Conservation (phyloP, 2,113 vertebrate genomes). For the Equus quagga region DNA sequence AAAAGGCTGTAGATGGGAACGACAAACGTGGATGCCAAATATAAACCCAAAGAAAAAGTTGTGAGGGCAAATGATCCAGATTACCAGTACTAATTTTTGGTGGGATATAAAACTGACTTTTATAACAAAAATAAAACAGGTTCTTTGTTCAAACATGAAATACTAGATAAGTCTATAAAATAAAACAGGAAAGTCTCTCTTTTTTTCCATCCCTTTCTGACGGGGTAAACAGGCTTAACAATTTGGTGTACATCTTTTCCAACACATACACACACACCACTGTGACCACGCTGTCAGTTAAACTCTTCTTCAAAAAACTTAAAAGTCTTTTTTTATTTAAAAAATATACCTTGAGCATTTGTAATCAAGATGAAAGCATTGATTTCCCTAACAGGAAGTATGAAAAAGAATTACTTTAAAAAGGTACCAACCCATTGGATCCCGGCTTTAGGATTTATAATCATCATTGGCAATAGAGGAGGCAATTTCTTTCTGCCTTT, state of each 20-base stretch:
- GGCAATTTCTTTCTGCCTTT: slow-evolving; percentile 3
- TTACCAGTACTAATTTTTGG: not conserved
- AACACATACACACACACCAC: not conserved
- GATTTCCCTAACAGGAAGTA: slow-evolving; percentile 33
- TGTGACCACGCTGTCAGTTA: not conserved
- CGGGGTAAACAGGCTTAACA: not conserved
- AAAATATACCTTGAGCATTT: slow-evolving; percentile 32
- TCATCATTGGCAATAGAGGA: not conserved
- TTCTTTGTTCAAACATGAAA: not conserved
- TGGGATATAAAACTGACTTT: not conserved
- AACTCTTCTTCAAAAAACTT: not conserved
- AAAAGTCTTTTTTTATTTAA: slow-evolving; percentile 27
- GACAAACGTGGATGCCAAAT: not conserved
- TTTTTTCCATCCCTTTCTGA: not conserved
- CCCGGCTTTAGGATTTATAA: slow-evolving; percentile 37
- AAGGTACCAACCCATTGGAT: not conserved
- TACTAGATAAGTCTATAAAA: not conserved
- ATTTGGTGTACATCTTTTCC: not conserved
- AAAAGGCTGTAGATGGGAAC: not conserved
- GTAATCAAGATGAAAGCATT: slow-evolving; percentile 37
- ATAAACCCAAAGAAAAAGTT: not conserved
- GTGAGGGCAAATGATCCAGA: not conserved
- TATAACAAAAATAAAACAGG: not conserved
- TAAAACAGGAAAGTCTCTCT: not conserved
- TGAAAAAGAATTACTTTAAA: slow-evolving; percentile 41